These are phyloP conservation scores for Rhyacophila brunnea DNA, from an alignment of 1,140 invertebrate genomes.

Conservation along the genomic window DNA sequence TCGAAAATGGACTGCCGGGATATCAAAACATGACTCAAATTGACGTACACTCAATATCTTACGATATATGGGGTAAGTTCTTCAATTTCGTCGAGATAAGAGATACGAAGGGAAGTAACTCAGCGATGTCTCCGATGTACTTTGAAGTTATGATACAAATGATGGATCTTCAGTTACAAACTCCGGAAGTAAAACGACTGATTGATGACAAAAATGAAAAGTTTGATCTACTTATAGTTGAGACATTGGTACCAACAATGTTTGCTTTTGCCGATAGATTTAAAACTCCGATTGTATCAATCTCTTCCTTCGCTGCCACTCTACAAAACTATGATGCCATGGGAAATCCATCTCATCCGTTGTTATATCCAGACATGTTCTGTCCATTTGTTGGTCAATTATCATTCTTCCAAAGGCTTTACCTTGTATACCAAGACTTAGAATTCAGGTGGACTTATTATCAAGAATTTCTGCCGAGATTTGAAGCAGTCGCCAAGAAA, in stretches of 20 bases:
- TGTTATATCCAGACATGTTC: slow-evolving; percentile 37
- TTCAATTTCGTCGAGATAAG: slow-evolving; percentile 21
- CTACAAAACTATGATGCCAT: slow-evolving; percentile 33
- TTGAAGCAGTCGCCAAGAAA: slow-evolving; percentile 34
- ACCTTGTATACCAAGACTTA: slow-evolving; percentile 35
- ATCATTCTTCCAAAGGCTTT: slow-evolving; percentile 40
- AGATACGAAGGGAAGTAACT: not conserved
- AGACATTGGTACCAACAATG: slow-evolving; percentile 36
- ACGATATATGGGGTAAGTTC: slow-evolving; percentile 19
- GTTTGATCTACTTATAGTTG: slow-evolving; percentile 43
- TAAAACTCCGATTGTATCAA: slow-evolving; percentile 39
- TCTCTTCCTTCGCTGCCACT: slow-evolving; percentile 36
- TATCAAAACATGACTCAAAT: slow-evolving; percentile 39
- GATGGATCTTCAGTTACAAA: slow-evolving; percentile 16
- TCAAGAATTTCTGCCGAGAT: slow-evolving; percentile 20
- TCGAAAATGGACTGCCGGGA: slow-evolving; percentile 15
- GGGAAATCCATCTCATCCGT: slow-evolving; percentile 40
- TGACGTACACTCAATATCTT: slow-evolving; percentile 36
- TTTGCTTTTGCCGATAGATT: slow-evolving; percentile 38
- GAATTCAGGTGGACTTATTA: slow-evolving; percentile 24
- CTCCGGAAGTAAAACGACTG: slow-evolving; percentile 37
- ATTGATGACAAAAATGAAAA: slow-evolving; percentile 38
- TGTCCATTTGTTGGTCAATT: slow-evolving; percentile 25
- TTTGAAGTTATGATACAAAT: slow-evolving; percentile 20
- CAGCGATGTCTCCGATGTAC: not conserved